These are phyloP conservation scores for Collichthys lucidus DNA, from an alignment of 2,113 vertebrate species.

Conservation along the genomic window DNA sequence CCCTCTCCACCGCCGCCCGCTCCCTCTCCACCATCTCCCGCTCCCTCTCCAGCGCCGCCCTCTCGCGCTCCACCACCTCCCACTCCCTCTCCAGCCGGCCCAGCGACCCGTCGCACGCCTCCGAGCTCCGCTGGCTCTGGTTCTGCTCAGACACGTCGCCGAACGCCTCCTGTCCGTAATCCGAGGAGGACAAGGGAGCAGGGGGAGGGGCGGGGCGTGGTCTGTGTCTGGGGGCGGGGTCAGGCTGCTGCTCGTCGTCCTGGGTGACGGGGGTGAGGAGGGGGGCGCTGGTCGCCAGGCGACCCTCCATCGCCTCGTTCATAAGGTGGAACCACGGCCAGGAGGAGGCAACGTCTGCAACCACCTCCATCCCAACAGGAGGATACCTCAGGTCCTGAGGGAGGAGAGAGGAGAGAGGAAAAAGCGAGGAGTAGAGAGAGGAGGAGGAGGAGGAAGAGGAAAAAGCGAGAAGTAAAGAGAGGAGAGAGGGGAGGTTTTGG, in stretches of 20 bases:
- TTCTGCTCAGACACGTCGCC: slow-evolving; percentile 16
- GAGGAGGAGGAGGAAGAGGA: too few species aligned
- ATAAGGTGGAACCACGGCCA: slow-evolving; percentile 86
- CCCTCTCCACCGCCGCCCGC: slow-evolving; percentile 70
- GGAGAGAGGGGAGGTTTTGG: too few species aligned
- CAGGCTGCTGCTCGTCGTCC: slow-evolving; percentile 48
- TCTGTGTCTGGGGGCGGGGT: slow-evolving; percentile 49
- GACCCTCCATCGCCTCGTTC: slow-evolving; percentile 84
- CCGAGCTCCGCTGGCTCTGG: slow-evolving; percentile 25
- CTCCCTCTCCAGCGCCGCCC: slow-evolving; percentile 66
- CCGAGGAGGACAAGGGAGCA: slow-evolving; percentile 42
- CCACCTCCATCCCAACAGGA: slow-evolving; percentile 78
- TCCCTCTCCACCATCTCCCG: slow-evolving; percentile 73
- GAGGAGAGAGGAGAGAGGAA: background rate
- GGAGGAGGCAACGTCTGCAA: slow-evolving; percentile 69
- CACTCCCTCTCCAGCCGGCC: slow-evolving; percentile 75
- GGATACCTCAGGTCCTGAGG: slow-evolving; percentile 83
- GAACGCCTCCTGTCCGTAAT: slow-evolving; percentile 55
- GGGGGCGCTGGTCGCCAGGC: slow-evolving; percentile 72
- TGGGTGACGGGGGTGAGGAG: slow-evolving; percentile 70
- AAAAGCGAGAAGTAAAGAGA: too few species aligned
- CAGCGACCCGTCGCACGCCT: slow-evolving; percentile 45
- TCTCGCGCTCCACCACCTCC: slow-evolving; percentile 70
- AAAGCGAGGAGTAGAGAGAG: too few species aligned
- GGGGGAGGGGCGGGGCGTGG: slow-evolving; percentile 25